phyloP scores from a whole-genome alignment of 2,797 vertebrate genomes.

The Tenualosa thibaudeaui region DNA sequence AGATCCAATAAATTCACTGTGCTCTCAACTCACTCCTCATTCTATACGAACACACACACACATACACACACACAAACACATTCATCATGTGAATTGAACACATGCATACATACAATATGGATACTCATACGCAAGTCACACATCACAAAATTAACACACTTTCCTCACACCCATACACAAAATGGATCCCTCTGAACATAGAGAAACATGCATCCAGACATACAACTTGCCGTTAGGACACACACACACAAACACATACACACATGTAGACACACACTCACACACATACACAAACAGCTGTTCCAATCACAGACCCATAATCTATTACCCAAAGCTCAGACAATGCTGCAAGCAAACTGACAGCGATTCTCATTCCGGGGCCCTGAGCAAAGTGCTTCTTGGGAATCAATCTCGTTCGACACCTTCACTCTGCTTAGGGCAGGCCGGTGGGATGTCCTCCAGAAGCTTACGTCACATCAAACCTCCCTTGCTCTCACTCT shows the following conservation, averaged over 20 bases:
- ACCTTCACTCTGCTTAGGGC: background rate
- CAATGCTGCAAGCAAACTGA: background rate
- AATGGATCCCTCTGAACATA: background rate
- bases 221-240: background rate
- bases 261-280: background rate
- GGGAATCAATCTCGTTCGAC: background rate
- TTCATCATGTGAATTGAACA: background rate
- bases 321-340: background rate
- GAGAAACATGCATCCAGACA: background rate
- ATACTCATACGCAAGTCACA: background rate
- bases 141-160: background rate
- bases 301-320: background rate
- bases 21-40: background rate
- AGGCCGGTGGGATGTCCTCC: background rate
- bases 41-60: too few species aligned
- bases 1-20: background rate
- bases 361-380: background rate
- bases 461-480: background rate
- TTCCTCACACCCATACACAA: background rate
- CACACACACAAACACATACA: background rate
- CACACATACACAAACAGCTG: background rate
- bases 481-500: background rate
- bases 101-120: background rate
- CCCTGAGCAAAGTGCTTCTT: background rate
- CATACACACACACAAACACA: background rate